Base-by-base conservation (phyloP, 1,140 invertebrate genomes). In the Pogonomyrmex californicus region DNA sequence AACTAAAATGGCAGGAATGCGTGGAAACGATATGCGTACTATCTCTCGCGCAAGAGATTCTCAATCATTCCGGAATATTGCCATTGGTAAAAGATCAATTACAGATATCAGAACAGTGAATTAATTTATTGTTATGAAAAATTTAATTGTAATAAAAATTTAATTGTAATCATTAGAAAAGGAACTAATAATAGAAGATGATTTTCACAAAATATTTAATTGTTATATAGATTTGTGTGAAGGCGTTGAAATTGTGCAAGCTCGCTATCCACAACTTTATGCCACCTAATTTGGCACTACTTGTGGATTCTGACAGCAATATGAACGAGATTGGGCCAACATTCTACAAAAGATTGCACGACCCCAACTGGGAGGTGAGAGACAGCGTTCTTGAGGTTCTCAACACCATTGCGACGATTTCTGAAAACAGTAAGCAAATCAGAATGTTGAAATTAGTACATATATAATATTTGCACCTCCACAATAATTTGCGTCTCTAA, bases 1-100 rank as follows among this genome's bases (percentile, higher is more conserved):
- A 97, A 85, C 96, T 98, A 3, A 97, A 97, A 7, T 98, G 97
- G 97, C 96, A 96, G 66, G 97, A 98, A 89, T 97, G 96, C 88
- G 94, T 97, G 7, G 97, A 97, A 95, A 96, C 97, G 1, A 95
- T 97, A 56, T 97, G 96, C 86, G 92, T 97, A 38, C 94, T 96
- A 68, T 95, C 94, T 4, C 93, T 96, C 60, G 96, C 96, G 0
- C 95, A 95, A 76, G 95, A 95, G 88, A 96, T 97, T 78, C 93
- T 96, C 44, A 96, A 96, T 88, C 95, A 96, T 85, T 90, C 95
- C 2, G 96, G 95, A 88, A 94, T 96, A 33, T 91, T 94, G 78
- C 91, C 95, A 63, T 96, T 96, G 94, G 96, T 96, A 91, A 94
- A 93, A 86, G 30, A 58, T 58, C 2, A 3, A 36, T 49, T 36